Percentiles rank a stretch among this genome's conserved stretches.
Evolutionary conservation across 2,113 vertebrate genomes (phyloP).

Genomic region (Spilogale gracilis): DNA sequence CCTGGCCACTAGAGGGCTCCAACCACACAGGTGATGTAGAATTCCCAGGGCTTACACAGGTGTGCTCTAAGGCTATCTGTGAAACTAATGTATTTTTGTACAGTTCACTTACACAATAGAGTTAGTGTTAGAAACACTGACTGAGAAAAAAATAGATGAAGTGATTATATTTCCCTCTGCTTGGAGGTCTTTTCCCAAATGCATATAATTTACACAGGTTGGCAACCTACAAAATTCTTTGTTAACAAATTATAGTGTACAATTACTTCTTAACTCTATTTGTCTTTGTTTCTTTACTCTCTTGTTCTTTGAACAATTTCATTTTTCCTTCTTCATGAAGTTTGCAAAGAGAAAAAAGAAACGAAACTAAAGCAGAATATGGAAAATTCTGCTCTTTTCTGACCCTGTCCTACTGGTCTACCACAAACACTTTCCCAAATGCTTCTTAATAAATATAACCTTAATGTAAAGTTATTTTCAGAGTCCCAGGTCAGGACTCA

Average conservation of each 20-base stretch:
- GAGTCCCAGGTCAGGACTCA: not conserved
- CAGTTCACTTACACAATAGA: conserved; percentile 69
- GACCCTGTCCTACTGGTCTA: not conserved
- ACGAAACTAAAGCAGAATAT: not conserved
- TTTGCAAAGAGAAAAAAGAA: not conserved
- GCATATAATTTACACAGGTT: conserved; percentile 74
- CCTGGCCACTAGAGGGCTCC: conserved; percentile 62
- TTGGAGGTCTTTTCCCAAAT: conserved; percentile 77
- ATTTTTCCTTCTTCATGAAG: conserved; percentile 11
- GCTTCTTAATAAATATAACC: not conserved
- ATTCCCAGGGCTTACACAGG: not conserved
- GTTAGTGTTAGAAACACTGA: conserved; percentile 77
- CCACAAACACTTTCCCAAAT: not conserved
- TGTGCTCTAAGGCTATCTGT: conserved; percentile 43
- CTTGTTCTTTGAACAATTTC: conserved; percentile 51
- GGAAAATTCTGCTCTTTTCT: not conserved
- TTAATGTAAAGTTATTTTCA: not conserved
- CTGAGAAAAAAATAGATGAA: conserved; percentile 61
- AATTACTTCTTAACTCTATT: conserved; percentile 70
- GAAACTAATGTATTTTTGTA: conserved; percentile 17
- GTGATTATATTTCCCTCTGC: conserved; percentile 70
- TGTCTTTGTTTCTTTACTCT: conserved; percentile 69
- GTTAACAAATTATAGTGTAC: conserved; percentile 72
- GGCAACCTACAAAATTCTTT: conserved; percentile 75
- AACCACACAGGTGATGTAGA: not conserved